Evolutionary conservation across 2,888 invertebrate species (phyloP).

Genomic region (Drosophila mulleri): DNA sequence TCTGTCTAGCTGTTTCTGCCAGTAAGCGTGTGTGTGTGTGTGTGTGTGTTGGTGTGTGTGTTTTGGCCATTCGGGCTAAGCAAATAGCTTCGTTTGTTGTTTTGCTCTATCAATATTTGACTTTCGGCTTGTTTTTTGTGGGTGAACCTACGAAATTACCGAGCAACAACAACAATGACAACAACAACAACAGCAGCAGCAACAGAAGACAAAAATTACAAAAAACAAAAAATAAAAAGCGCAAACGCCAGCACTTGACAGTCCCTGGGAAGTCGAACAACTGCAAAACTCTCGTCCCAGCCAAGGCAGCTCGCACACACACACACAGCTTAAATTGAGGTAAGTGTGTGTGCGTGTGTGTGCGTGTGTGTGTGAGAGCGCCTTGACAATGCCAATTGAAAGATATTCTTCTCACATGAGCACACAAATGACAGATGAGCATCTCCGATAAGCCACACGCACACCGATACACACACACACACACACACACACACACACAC

Average conservation of each 20-base stretch:
- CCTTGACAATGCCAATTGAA: conserved; percentile 66
- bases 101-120: conserved; percentile 79
- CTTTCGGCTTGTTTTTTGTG: conserved; percentile 76
- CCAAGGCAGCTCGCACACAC: conserved; percentile 12
- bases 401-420: conserved; percentile 60
- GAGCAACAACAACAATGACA: conserved; percentile 24
- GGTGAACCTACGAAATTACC: conserved; percentile 75
- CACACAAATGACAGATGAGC: conserved; percentile 61
- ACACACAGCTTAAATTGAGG: conserved; percentile 60
- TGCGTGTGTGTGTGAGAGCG: conserved; percentile 20
- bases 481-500: not conserved
- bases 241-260: conserved; percentile 60
- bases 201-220: conserved; percentile 6
- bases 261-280: conserved; percentile 49
- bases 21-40: conserved; percentile 25
- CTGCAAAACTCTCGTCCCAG: conserved; percentile 38
- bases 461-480: not conserved
- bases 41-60: conserved; percentile 30
- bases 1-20: not conserved
- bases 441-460: conserved; percentile 45
- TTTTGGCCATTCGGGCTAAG: conserved; percentile 68
- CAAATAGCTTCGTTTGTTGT: conserved; percentile 80
- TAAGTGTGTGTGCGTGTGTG: no score
- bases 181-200: not conserved
- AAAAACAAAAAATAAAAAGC: conserved; percentile 30